Base-by-base conservation (phyloP, 2,888 invertebrate species). In the Nasonia oneida region DNA sequence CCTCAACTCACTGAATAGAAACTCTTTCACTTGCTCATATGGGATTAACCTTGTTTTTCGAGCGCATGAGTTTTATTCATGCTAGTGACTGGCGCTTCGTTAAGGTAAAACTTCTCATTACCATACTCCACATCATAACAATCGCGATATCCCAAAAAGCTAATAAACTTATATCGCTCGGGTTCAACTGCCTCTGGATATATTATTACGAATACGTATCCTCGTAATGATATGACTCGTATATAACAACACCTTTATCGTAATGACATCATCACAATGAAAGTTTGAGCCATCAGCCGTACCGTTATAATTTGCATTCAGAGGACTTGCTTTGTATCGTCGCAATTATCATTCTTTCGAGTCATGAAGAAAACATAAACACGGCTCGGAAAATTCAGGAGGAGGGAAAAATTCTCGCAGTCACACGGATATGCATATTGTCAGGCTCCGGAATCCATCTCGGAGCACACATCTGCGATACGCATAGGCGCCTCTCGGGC, bases 351-450 rank as follows among this genome's bases (percentile, higher is more conserved):
- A 53, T 10, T 61, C 57, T 0, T 61, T n/a, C 6, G n/a, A n/a
- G 57, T 61, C 57, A n/a, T 61, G 5, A 6, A 61, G 2, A 61
- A 61, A n/a, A 61, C 2, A n/a, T 2, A 61, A 61, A n/a, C n/a
- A 6, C 5, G 1, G 57, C 57, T 18, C 2, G 12, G 47, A 47
- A 1, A 29, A 12, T 47, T 47, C 47, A 8, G 47, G 47, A 47
- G n/a, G n/a, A 18, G 15, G 8, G 1, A 61, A 2, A 61, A 8
- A 61, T 61, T 18, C 6, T 8, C 8, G 6, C 23, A 79, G 76
- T 83, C 86, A 75, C 83, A 77, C 82, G 83, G 83, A 84, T 86
- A 86, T 86, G 86, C 86, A 86, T 86, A 83, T 86, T 71, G 23
- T 23, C 50, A 42, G n/a, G 15, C 29, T 29, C 23, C 76, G 77